phyloP scores from a whole-genome alignment of 2,113 vertebrate genomes.

The Sprattus sprattus region DNA sequence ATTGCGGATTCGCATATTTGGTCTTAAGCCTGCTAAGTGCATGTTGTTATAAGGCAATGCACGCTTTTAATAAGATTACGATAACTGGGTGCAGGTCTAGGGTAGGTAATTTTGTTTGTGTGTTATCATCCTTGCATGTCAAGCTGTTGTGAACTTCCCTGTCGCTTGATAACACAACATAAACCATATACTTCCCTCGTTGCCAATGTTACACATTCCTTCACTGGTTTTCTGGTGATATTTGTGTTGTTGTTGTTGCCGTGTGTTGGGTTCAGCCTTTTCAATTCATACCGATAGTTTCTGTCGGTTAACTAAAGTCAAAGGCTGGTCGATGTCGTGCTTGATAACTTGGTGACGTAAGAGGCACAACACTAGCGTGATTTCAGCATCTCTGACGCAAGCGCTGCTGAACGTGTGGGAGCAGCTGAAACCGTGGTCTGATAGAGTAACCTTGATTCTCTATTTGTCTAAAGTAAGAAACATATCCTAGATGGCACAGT shows the following conservation, averaged over 20 bases:
- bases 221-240: background rate
- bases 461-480: background rate
- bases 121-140: background rate
- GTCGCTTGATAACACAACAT: background rate
- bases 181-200: background rate
- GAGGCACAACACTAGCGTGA: slow-evolving; percentile 47
- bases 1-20: background rate
- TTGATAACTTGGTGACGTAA: slow-evolving; percentile 52
- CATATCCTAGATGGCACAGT: background rate
- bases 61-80: background rate
- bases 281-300: background rate
- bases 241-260: too few relatives aligned
- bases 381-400: slow-evolving; percentile 61
- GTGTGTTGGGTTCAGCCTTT: background rate
- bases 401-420: background rate
- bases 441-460: background rate
- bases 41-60: background rate
- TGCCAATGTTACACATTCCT: background rate
- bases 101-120: background rate
- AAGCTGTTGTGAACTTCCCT: background rate
- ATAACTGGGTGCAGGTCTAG: background rate
- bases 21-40: background rate
- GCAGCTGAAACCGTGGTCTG: background rate
- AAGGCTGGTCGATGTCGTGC: background rate
- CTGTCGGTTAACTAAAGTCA: background rate